These are phyloP conservation scores for Ametastegia equiseti DNA, from an alignment of 2,888 invertebrate species.

Conservation along the genomic window DNA sequence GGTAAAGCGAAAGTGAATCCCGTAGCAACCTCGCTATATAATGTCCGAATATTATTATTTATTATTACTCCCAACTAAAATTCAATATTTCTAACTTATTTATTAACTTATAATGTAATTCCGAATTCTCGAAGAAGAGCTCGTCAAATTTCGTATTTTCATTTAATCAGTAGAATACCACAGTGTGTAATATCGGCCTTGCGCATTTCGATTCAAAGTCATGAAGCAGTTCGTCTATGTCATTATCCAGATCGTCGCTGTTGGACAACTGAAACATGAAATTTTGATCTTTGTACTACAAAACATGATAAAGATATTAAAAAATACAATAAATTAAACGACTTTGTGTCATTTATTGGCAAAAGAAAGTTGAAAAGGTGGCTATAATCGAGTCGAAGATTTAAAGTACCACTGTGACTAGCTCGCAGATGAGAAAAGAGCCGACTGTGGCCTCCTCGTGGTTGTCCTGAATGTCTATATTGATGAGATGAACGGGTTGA, in stretches of 20 bases:
- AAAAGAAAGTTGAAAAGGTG: not conserved
- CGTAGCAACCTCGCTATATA: constrained; percentile 11
- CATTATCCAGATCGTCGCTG: constrained; percentile 96
- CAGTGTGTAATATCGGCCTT: constrained; percentile 93
- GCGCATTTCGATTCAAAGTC: constrained; percentile 94
- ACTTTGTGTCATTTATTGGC: no score
- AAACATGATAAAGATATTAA: constrained; percentile 1
- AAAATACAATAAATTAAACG: no score
- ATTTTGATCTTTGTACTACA: not conserved
- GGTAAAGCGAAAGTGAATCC: constrained; percentile 3
- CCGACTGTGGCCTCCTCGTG: constrained; percentile 99
- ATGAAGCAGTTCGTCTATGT: constrained; percentile 96
- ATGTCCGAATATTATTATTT: not conserved
- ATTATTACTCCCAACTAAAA: constrained; percentile 2
- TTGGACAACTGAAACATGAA: constrained; percentile 84
- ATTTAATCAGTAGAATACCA: constrained; percentile 90
- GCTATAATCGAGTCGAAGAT: constrained; percentile 56
- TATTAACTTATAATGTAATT: constrained; percentile 55
- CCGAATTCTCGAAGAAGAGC: constrained; percentile 8
- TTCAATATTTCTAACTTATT: constrained; percentile 56
- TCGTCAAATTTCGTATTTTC: constrained; percentile 46
- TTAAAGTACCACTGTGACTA: constrained; percentile 88
- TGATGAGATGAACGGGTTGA: constrained; percentile 96
- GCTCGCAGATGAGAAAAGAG: constrained; percentile 97
- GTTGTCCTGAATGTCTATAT: constrained; percentile 99